phyloP scores from a whole-genome alignment of 1,140 invertebrate species.

The Drosophila trapezifrons region DNA sequence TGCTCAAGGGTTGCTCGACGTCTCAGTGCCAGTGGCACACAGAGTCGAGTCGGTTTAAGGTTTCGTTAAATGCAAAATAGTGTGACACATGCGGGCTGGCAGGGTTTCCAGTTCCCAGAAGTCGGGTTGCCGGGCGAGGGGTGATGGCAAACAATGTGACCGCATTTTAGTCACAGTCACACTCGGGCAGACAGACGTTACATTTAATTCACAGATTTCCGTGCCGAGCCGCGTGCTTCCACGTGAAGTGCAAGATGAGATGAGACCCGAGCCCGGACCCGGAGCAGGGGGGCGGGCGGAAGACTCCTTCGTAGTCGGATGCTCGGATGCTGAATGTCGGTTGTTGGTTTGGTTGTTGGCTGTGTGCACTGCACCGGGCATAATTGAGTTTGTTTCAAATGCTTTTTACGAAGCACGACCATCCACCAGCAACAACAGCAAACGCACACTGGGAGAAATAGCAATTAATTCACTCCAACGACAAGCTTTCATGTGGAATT shows the following conservation, averaged over 20 bases:
- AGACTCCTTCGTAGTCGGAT: slow-evolving; percentile 35
- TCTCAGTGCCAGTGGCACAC: slow-evolving; percentile 1
- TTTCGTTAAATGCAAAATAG: slow-evolving; percentile 61
- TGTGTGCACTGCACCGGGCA: slow-evolving; percentile 74
- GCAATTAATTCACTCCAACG: neutral
- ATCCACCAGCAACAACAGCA: slow-evolving; percentile 57
- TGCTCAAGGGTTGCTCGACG: slow-evolving; percentile 24
- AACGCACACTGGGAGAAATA: slow-evolving; percentile 51
- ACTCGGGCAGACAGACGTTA: slow-evolving; percentile 59
- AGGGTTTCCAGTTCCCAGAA: slow-evolving; percentile 46
- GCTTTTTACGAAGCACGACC: slow-evolving; percentile 80
- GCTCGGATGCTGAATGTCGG: slow-evolving; percentile 45
- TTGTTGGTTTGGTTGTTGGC: slow-evolving; percentile 40
- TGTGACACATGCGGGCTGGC: slow-evolving; percentile 71
- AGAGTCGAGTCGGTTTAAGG: slow-evolving; percentile 33
- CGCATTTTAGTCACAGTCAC: slow-evolving; percentile 82
- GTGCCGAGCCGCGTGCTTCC: slow-evolving; percentile 44
- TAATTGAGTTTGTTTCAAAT: slow-evolving; percentile 83
- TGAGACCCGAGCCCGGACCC: slow-evolving; percentile 3
- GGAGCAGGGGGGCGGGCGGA: slow-evolving; percentile 3
- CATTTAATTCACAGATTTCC: slow-evolving; percentile 54
- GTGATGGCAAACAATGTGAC: slow-evolving; percentile 75
- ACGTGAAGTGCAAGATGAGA: slow-evolving; percentile 51
- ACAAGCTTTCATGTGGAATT: neutral
- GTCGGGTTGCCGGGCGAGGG: slow-evolving; percentile 10